Percentiles rank a stretch among this genome's conserved stretches.
phyloP scores from a whole-genome alignment of 1,140 invertebrate species.

The Drosophila pachea region DNA sequence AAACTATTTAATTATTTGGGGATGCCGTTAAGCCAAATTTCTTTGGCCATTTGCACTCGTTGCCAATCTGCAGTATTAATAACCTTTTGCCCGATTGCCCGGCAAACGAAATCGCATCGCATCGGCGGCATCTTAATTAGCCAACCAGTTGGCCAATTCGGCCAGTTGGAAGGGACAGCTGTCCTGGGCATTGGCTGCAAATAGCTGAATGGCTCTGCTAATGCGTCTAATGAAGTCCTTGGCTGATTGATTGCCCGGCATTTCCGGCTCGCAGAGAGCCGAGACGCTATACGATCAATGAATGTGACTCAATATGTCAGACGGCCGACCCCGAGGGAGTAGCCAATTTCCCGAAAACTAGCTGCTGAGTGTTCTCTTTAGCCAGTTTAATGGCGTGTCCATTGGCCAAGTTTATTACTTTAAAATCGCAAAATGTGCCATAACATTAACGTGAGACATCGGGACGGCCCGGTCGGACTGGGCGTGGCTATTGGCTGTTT shows the following conservation, averaged over 20 bases:
- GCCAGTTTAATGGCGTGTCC: slow-evolving; percentile 58
- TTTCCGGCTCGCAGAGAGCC: slow-evolving; percentile 40
- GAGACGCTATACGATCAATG: slow-evolving; percentile 58
- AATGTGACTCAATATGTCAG: slow-evolving; percentile 66
- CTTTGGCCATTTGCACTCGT: slow-evolving; percentile 16
- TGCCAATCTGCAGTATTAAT: slow-evolving; percentile 53
- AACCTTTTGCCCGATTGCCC: slow-evolving; percentile 41
- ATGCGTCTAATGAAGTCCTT: slow-evolving; percentile 70
- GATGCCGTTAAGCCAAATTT: background rate
- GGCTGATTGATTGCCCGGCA: slow-evolving; percentile 63
- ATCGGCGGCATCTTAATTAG: slow-evolving; percentile 62
- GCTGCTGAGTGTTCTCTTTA: slow-evolving; percentile 11
- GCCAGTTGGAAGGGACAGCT: slow-evolving; percentile 44
- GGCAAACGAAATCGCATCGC: slow-evolving; percentile 8
- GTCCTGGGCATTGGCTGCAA: slow-evolving; percentile 30
- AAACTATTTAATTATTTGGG: slow-evolving; percentile 42
- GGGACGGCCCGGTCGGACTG: background rate
- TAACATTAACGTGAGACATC: slow-evolving; percentile 44
- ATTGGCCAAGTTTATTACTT: slow-evolving; percentile 69
- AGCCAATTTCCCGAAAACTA: slow-evolving; percentile 69
- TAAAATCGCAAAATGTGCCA: slow-evolving; percentile 68
- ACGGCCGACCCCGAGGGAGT: slow-evolving; percentile 26
- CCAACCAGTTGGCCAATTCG: slow-evolving; percentile 1
- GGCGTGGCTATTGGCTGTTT: background rate
- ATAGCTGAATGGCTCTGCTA: slow-evolving; percentile 28